Evolutionary conservation across 2,113 vertebrate species (phyloP), one percentile per base, ranked within the genome.

Genomic region (Dromas ardeola): DNA sequence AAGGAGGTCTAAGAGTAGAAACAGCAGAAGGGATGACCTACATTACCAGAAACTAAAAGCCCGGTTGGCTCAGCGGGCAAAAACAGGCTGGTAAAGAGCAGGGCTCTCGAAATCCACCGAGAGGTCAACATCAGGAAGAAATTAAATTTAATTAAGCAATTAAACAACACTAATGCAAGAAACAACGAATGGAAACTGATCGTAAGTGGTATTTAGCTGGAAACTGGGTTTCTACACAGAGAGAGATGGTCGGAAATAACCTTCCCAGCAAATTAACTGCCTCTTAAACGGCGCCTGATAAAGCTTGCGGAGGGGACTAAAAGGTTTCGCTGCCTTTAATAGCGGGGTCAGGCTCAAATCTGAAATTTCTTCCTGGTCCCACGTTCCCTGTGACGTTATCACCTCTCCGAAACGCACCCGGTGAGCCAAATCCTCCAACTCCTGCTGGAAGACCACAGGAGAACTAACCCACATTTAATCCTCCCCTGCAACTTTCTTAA

Each of bases 141-240:
- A 78, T 17, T 7, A 29, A 16, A 47, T 43, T 52, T 8, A 26
- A 40, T 92, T 61, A 42, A 38, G 38, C 38, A 34, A 85, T 58
- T 45, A 17, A 42, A 29, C 15, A 36, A n/a, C 27, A 20, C 7
- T 23, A 22, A 53, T 1, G 50, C 18, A 38, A 56, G 36, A 58
- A 71, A 58, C 15, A 34, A 21, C 1, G 2, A 34, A 8, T 1
- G 29, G 38, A 30, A 45, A 69, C 6, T 0, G 42, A 63, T 45
- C 10, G 3, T 6, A 21, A 62, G 40, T 4, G 2, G 27, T 5
- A 12, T 34, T 62, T 45, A 47, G 86, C 34, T 55, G 18, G 76
- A n/a, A 80, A 72, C 5, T 0, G 8, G 58, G 76, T 55, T 63
- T 81, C 50, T 63, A 23, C 38, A 6, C 12, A 10, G 14, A 61